A percentile compares a stretch with the other conserved stretches of the same genome.
Conservation (phyloP, 1,140 invertebrate genomes). For the Pectinophora gossypiella region DNA sequence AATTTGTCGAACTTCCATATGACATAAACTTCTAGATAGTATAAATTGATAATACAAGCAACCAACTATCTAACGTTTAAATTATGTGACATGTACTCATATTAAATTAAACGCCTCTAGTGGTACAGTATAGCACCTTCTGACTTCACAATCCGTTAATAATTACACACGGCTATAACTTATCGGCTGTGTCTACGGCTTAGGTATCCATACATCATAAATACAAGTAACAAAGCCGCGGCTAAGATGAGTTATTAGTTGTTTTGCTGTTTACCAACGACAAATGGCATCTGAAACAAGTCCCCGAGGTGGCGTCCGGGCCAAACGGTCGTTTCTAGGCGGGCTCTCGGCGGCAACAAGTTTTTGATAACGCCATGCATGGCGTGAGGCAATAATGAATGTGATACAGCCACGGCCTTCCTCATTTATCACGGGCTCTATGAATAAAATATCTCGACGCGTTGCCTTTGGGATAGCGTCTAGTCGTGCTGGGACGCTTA, state of each 20-base stretch:
- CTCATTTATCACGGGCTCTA: slow-evolving; percentile 65
- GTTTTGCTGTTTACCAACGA: slow-evolving; percentile 50
- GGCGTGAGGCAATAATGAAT: slow-evolving; percentile 63
- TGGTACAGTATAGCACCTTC: neutral
- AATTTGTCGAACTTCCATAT: no score
- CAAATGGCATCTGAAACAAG: slow-evolving; percentile 50
- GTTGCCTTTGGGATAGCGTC: slow-evolving; percentile 48
- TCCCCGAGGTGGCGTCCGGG: slow-evolving; percentile 39
- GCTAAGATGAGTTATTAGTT: slow-evolving; percentile 50
- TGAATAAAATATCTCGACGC: slow-evolving; percentile 64
- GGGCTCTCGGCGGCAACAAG: slow-evolving; percentile 52
- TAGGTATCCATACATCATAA: slow-evolving; percentile 30
- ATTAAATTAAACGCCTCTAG: neutral
- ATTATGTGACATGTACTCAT: no score
- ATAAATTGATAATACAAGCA: no score
- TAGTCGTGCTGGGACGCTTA: slow-evolving; percentile 36
- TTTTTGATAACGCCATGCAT: slow-evolving; percentile 65
- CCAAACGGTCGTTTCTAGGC: slow-evolving; percentile 46
- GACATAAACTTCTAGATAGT: no score
- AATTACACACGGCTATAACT: slow-evolving; percentile 24
- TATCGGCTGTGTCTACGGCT: slow-evolving; percentile 9
- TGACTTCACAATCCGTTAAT: slow-evolving; percentile 14
- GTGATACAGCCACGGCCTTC: slow-evolving; percentile 52
- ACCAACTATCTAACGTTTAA: no score
- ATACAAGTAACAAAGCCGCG: slow-evolving; percentile 41